A percentile compares a stretch with the other conserved stretches of the same genome.
phyloP scores from a whole-genome alignment of 2,113 vertebrate genomes.

The Aviceda subcristata region DNA sequence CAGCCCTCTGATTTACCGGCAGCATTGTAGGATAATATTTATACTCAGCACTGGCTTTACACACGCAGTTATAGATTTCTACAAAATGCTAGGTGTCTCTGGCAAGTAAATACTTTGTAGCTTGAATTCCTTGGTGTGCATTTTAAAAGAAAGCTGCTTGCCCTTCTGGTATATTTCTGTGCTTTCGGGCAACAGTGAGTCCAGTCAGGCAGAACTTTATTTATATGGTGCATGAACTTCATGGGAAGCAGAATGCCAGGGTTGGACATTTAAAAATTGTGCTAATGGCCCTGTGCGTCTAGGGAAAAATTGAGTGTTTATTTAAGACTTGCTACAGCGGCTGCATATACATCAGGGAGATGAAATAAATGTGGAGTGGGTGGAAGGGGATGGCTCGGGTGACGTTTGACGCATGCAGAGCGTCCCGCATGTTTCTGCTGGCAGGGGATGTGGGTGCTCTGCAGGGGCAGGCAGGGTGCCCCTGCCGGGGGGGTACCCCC shows the following conservation, averaged over 20 bases:
- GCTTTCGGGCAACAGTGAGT: accelerated
- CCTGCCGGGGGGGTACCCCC: accelerated
- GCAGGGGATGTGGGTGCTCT: not conserved
- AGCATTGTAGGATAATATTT: not conserved
- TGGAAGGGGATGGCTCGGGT: not conserved
- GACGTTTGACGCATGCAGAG: not conserved
- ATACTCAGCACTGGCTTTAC: accelerated
- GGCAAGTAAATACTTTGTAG: not conserved
- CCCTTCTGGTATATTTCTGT: accelerated
- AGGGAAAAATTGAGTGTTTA: accelerated
- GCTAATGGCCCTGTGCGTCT: accelerated
- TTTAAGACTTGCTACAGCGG: accelerated
- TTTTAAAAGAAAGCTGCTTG: not conserved
- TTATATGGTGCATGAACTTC: accelerated
- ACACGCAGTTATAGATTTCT: not conserved
- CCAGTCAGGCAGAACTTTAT: not conserved
- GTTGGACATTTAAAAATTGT: accelerated
- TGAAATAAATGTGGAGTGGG: not conserved
- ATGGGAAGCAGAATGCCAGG: accelerated
- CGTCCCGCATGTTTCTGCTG: not conserved
- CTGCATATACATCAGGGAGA: accelerated
- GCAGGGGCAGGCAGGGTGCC: not conserved
- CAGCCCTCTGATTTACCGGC: accelerated
- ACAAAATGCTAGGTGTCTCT: accelerated
- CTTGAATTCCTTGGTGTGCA: not conserved